phyloP scores from a whole-genome alignment of 2,797 vertebrate species.

The Onychomys leucogaster region DNA sequence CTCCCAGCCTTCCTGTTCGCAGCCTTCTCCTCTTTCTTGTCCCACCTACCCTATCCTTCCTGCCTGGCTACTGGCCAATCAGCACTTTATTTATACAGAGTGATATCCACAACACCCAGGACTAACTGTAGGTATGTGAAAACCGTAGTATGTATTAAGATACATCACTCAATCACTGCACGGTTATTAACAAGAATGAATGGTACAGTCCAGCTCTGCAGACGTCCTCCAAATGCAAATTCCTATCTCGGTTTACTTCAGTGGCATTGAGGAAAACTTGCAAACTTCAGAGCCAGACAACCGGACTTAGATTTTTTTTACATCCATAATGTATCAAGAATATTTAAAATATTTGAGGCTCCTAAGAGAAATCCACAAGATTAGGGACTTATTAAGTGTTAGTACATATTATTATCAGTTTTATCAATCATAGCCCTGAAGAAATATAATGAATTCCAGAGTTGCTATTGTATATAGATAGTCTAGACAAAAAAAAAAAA shows the following conservation, averaged over 20 bases:
- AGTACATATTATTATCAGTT: conserved; percentile 42
- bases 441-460: conserved; percentile 53
- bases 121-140: background rate
- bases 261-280: background rate
- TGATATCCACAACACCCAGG: too few species aligned
- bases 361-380: background rate
- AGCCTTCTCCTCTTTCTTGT: too few species aligned
- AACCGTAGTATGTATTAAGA: background rate
- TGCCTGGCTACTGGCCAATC: too few species aligned
- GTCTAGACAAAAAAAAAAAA: background rate
- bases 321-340: conserved; percentile 3
- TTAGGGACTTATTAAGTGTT: background rate
- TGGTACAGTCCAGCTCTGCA: background rate
- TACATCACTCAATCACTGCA: background rate
- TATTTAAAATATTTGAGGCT: conserved; percentile 26
- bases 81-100: too few species aligned
- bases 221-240: conserved; percentile 43
- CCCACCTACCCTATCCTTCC: too few species aligned
- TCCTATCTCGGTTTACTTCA: background rate
- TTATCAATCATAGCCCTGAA: conserved; percentile 21
- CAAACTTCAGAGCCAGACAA: background rate
- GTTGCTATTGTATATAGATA: background rate
- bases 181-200: background rate
- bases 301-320: conserved; percentile 47
- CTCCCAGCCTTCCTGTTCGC: too few species aligned